These are phyloP conservation scores for Notothenia rossii DNA, from an alignment of 2,113 vertebrate genomes.

Conservation along the genomic window DNA sequence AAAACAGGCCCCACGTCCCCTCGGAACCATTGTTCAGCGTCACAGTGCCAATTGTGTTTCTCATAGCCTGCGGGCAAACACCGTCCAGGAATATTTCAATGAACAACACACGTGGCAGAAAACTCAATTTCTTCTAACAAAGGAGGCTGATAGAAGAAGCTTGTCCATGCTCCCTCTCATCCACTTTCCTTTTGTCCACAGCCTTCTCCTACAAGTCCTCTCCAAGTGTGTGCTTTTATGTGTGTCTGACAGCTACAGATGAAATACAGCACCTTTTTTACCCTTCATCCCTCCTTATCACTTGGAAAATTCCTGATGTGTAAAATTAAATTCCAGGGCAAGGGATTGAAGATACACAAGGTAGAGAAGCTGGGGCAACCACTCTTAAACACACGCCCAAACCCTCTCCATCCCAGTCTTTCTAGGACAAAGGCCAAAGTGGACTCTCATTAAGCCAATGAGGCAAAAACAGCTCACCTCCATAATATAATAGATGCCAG, in stretches of 20 bases:
- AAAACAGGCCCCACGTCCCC: slow-evolving; percentile 1
- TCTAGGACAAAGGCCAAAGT: slow-evolving; percentile 52
- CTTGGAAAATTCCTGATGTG: slow-evolving; percentile 72
- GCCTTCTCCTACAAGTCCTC: slow-evolving; percentile 28
- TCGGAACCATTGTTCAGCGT: slow-evolving; percentile 35
- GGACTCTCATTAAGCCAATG: slow-evolving; percentile 42
- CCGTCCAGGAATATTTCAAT: slow-evolving; percentile 39
- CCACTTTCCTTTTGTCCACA: slow-evolving; percentile 42
- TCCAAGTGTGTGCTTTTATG: slow-evolving; percentile 31
- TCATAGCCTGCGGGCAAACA: slow-evolving; percentile 30
- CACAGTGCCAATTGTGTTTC: slow-evolving; percentile 41
- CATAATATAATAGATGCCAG: slow-evolving; percentile 9
- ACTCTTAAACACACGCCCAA: slow-evolving; percentile 15
- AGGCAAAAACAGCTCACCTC: slow-evolving; percentile 21
- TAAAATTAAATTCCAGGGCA: slow-evolving; percentile 77
- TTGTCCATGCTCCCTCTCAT: slow-evolving; percentile 26
- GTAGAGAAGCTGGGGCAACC: slow-evolving; percentile 12
- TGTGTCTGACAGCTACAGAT: slow-evolving; percentile 25
- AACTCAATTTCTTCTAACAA: slow-evolving; percentile 43
- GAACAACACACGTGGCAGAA: slow-evolving; percentile 25
- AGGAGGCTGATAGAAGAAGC: slow-evolving; percentile 11
- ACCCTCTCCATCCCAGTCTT: slow-evolving; percentile 3
- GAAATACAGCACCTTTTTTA: slow-evolving; percentile 38
- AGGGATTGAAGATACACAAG: slow-evolving; percentile 33
- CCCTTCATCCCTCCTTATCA: slow-evolving; percentile 65